Evolutionary conservation across 2,888 invertebrate species (phyloP).

Genomic region (Mythimna pallens): DNA sequence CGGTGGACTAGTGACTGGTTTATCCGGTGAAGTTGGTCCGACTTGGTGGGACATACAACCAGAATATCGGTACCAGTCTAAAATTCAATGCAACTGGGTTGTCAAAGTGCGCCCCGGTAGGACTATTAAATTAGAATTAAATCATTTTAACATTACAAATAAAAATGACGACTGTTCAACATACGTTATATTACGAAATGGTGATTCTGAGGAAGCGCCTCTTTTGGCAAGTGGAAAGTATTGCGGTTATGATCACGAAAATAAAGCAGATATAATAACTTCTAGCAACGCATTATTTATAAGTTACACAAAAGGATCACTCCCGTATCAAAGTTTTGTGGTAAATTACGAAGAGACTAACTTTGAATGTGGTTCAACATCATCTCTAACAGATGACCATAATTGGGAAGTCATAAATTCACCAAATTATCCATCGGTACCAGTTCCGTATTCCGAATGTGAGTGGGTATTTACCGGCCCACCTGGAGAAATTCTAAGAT

Average conservation of each 20-base stretch:
- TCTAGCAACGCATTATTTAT: constrained; percentile 91
- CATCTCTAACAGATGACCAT: constrained; percentile 88
- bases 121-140: constrained; percentile 92
- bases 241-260: constrained; percentile 90
- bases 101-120: constrained; percentile 94
- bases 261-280: constrained; percentile 87
- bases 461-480: constrained; percentile 94
- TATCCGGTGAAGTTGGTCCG: constrained; percentile 89
- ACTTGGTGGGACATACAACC: constrained; percentile 66
- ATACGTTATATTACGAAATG: constrained; percentile 93
- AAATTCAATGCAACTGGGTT: constrained; percentile 92
- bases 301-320: constrained; percentile 64
- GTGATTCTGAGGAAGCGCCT: constrained; percentile 93
- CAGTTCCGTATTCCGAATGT: constrained; percentile 95
- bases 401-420: constrained; percentile 91
- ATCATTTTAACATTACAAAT: constrained; percentile 91
- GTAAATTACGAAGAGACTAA: constrained; percentile 91
- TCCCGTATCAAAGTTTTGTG: constrained; percentile 79
- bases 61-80: neutral
- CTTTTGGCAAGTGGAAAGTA: constrained; percentile 93
- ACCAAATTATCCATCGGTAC: constrained; percentile 95
- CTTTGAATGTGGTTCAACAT: constrained; percentile 92
- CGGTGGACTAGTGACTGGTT: constrained; percentile 92
- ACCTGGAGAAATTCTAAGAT: constrained; percentile 93
- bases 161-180: constrained; percentile 74